Evolutionary conservation across 2,797 vertebrate species (phyloP).

Genomic region (Champsocephalus esox): DNA sequence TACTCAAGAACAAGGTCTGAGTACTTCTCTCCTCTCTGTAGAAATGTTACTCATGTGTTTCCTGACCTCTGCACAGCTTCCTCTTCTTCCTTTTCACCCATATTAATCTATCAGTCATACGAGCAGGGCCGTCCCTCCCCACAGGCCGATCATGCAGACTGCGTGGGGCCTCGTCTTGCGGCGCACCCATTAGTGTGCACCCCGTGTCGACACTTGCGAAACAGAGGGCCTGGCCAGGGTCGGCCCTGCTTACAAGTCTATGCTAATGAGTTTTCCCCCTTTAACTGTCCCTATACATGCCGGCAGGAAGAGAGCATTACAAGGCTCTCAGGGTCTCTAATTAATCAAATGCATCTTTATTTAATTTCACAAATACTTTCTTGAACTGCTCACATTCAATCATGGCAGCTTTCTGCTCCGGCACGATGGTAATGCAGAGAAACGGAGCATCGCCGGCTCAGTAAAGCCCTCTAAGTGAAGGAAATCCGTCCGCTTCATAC

Average conservation of each 20-base stretch:
- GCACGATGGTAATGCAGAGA: constrained; percentile 46
- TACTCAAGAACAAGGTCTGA: too few species aligned
- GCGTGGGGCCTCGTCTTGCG: too few species aligned
- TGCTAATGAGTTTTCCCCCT: constrained; percentile 67
- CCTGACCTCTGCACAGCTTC: constrained; percentile 25
- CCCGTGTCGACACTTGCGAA: too few species aligned
- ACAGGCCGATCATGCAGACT: too few species aligned
- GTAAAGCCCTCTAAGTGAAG: constrained; percentile 58
- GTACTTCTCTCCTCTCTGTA: too few species aligned
- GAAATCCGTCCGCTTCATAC: constrained; percentile 51
- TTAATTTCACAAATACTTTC: constrained; percentile 39
- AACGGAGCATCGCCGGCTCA: constrained; percentile 31
- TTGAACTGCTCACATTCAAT: constrained; percentile 17
- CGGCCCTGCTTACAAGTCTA: constrained; percentile 26
- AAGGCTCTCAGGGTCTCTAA: constrained; percentile 34
- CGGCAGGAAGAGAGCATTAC: constrained; percentile 58
- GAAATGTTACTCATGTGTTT: constrained; percentile 36
- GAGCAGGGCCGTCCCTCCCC: too few species aligned
- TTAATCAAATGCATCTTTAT: constrained; percentile 45
- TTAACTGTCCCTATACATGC: constrained; percentile 42
- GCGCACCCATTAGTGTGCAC: too few species aligned
- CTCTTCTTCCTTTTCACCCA: constrained; percentile 2
- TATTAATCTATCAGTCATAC: constrained; percentile 31
- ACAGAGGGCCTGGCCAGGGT: too few species aligned
- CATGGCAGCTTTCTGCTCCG: not conserved